Evolutionary conservation across 2,888 invertebrate genomes (phyloP).

Genomic region (Ryuthela nishihirai): DNA sequence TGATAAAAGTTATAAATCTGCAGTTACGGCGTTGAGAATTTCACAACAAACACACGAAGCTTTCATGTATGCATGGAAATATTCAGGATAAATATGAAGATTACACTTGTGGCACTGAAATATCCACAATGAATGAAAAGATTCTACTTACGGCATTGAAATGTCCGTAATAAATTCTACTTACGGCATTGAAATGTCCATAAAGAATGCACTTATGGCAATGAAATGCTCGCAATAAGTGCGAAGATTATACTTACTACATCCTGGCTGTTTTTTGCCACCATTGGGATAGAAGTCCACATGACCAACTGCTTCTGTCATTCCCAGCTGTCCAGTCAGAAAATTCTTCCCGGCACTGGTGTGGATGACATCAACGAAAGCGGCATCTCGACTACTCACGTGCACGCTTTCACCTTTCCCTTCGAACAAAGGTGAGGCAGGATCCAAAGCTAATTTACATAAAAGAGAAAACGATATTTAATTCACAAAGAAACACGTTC

Average conservation of each 20-base stretch:
- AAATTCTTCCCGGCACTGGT: background rate
- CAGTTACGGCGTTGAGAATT: too few relatives aligned
- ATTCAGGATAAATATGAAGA: too few relatives aligned
- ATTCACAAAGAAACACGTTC: too few relatives aligned
- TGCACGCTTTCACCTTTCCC: slow-evolving; percentile 1
- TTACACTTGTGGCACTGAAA: too few relatives aligned
- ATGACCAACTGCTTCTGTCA: slow-evolving; percentile 3
- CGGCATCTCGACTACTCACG: background rate
- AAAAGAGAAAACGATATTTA: too few relatives aligned
- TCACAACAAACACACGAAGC: too few relatives aligned
- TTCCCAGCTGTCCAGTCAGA: slow-evolving; percentile 1
- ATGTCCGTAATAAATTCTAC: background rate
- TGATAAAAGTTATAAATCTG: too few relatives aligned
- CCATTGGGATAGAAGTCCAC: slow-evolving; percentile 15
- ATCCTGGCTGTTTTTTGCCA: background rate
- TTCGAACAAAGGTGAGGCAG: slow-evolving; percentile 3
- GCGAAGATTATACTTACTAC: background rate
- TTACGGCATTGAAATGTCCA: background rate
- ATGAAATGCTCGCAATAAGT: too few relatives aligned
- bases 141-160: background rate
- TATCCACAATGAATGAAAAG: background rate
- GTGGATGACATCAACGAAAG: slow-evolving; percentile 11
- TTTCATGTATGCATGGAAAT: too few relatives aligned
- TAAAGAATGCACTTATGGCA: background rate
- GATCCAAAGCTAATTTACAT: slow-evolving; percentile 6